Evolutionary conservation across 2,797 vertebrate genomes (phyloP).

Genomic region (Linurgus olivaceus): DNA sequence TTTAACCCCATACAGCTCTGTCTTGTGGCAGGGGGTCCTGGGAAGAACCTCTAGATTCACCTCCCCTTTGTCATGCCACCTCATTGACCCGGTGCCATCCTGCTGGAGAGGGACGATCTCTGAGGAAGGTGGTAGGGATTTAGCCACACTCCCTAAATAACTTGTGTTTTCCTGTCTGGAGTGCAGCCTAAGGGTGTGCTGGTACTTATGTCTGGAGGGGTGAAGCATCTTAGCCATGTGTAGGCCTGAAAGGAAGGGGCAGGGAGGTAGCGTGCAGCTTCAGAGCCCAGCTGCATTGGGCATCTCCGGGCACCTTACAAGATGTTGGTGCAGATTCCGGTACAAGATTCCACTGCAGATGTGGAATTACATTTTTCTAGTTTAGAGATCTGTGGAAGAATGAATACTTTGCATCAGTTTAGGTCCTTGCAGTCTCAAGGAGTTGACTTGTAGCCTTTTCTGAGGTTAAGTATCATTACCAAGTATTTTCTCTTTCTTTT

Average conservation of each 20-base stretch:
- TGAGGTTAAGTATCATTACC: neutral
- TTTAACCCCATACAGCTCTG: neutral
- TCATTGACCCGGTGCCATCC: accelerated
- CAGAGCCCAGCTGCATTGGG: neutral
- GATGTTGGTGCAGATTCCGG: neutral
- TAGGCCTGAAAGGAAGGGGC: neutral
- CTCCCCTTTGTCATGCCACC: neutral
- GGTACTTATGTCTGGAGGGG: neutral
- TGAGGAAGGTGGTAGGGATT: neutral
- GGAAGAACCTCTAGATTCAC: neutral
- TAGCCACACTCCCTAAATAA: neutral
- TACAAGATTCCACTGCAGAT: neutral
- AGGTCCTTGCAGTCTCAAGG: neutral
- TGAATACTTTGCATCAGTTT: neutral
- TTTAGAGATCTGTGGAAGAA: neutral
- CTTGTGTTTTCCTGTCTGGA: neutral
- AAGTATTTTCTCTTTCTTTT: neutral
- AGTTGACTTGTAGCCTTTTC: neutral
- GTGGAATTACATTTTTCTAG: neutral
- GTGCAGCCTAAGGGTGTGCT: neutral
- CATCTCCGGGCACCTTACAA: neutral
- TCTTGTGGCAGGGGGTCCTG: neutral
- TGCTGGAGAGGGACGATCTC: neutral
- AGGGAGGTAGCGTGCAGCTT: neutral
- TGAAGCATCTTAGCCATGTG: neutral